phyloP scores from a whole-genome alignment of 2,797 vertebrate species.

The Rhodeus uyekii region DNA sequence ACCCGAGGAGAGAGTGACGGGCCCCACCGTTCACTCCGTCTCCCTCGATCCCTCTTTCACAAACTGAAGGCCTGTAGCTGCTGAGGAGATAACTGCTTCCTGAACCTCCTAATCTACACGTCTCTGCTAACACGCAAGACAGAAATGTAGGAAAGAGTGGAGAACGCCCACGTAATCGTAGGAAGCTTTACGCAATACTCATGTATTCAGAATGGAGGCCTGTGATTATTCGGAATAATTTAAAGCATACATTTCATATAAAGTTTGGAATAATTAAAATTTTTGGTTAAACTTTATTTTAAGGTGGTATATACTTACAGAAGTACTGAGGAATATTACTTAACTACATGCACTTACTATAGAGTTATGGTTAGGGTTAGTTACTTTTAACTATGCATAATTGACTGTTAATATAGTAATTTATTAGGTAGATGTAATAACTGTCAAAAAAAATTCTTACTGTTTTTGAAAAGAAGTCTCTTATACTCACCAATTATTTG shows the following conservation, averaged over 20 bases:
- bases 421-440: too few relatives aligned
- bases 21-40: background rate
- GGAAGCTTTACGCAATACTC: background rate
- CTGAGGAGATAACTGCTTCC: slow-evolving; percentile 68
- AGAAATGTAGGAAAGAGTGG: background rate
- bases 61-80: slow-evolving; percentile 45
- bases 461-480: too few relatives aligned
- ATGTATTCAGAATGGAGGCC: background rate
- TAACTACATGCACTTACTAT: too few relatives aligned
- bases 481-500: background rate
- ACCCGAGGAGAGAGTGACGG: slow-evolving; percentile 62
- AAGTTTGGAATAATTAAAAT: background rate
- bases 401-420: too few relatives aligned
- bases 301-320: too few relatives aligned
- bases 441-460: too few relatives aligned
- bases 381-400: too few relatives aligned
- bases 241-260: too few relatives aligned
- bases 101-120: slow-evolving; percentile 65
- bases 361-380: too few relatives aligned
- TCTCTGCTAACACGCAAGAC: slow-evolving; percentile 47
- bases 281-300: too few relatives aligned
- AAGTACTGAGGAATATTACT: too few relatives aligned
- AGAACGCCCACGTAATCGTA: background rate
- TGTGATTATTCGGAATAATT: too few relatives aligned
- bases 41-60: slow-evolving; percentile 59